Percentiles rank a stretch among this genome's conserved stretches.
phyloP scores from a whole-genome alignment of 2,797 vertebrate genomes.

The Cephalopachus bancanus region DNA sequence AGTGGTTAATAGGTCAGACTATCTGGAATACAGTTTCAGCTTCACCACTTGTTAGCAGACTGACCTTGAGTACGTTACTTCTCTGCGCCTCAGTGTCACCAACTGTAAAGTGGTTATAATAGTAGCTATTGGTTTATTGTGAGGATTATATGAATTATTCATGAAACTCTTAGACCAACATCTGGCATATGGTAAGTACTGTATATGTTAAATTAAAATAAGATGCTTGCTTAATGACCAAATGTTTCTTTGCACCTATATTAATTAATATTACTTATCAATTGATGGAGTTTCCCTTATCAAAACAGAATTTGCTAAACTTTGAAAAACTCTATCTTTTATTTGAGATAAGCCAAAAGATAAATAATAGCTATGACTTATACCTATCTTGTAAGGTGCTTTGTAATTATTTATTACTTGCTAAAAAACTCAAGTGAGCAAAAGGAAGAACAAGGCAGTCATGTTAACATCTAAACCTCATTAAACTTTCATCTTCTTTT shows the following conservation, averaged over 20 bases:
- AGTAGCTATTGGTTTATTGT: neutral
- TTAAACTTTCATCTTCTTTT: constrained; percentile 84
- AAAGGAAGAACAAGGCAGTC: constrained; percentile 35
- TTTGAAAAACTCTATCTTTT: constrained; percentile 47
- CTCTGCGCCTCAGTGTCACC: neutral
- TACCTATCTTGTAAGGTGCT: neutral
- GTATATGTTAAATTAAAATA: neutral
- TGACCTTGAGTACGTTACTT: neutral
- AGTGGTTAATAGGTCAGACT: neutral
- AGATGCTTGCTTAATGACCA: neutral
- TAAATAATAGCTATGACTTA: constrained; percentile 57
- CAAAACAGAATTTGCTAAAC: neutral
- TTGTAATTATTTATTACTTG: constrained; percentile 71
- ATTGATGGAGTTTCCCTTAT: neutral
- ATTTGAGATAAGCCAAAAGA: constrained; percentile 52
- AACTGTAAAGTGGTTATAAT: neutral
- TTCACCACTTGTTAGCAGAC: neutral
- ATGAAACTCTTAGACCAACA: neutral
- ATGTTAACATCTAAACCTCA: constrained; percentile 76
- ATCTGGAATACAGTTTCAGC: neutral
- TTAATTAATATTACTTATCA: neutral
- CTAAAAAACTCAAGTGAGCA: constrained; percentile 29
- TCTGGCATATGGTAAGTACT: neutral
- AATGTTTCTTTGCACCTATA: neutral
- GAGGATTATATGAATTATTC: neutral